Base-by-base conservation (phyloP, 2,797 vertebrate species). In the Anguilla marmorata region DNA sequence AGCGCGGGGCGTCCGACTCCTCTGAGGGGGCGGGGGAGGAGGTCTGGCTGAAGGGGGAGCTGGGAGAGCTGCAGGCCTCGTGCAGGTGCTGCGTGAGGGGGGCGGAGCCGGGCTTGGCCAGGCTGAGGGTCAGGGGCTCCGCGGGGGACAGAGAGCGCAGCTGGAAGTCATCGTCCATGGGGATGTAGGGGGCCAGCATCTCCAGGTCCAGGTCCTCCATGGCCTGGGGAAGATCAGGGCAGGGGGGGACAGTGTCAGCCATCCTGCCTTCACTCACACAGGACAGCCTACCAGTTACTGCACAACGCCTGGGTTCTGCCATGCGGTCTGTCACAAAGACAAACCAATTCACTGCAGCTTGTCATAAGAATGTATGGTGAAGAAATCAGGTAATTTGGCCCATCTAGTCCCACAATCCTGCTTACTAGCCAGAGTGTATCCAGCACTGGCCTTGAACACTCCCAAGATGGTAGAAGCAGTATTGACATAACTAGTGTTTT, bases 111-210 rank as follows among this genome's bases (percentile, higher is more conserved):
- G 93, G 85, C 63, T 89, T 89, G 69, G 92, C 94, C 0, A 96
- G 91, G 90, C 91, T 92, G 21, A 94, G 90, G 16, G 97, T 93
- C 52, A 95, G 93, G 88, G 94, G 95, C 90, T 98, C 96, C 0
- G 96, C 93, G 0, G 96, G 95, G 86, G 97, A 96, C 54, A 98
- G 96, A 89, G 96, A 96, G 58, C 96, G 97, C 90, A 99, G 94
- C 96, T 99, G 99, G 95, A 98, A 99, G 92, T 99, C 99, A 33
- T 99, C 98, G 52, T 99, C 99, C 98, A 99, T 99, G 56, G 98
- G 97, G 94, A 99, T 99, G 91, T 99, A 99, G 8, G 99, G 99
- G 84, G 99, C 99, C 85, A 99, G 93, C 98, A 98, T 99, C 93
- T 99, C 99, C 94, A 99, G 93, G 90, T 99, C 98, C 90, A 98